A percentile compares a stretch with the other conserved stretches of the same genome.
phyloP scores from a whole-genome alignment of 2,797 vertebrate species.

The Sebastes reedi region DNA sequence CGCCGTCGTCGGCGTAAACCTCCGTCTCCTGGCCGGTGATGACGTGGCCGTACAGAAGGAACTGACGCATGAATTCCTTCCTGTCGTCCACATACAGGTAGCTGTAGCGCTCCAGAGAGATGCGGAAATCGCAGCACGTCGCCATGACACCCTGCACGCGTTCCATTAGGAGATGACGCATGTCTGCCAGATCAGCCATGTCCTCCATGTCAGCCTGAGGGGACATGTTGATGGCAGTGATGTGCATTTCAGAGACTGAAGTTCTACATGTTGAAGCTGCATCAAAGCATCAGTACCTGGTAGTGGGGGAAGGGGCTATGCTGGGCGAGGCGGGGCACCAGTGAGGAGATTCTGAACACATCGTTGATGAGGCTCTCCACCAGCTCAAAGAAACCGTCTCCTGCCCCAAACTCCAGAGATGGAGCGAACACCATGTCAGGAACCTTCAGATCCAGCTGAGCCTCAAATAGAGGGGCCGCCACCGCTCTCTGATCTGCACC shows the following conservation, averaged over 20 bases:
- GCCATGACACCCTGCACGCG: slow-evolving; percentile 71
- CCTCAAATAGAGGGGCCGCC: slow-evolving; percentile 87
- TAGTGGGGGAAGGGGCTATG: slow-evolving; percentile 83
- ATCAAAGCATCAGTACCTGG: slow-evolving; percentile 83
- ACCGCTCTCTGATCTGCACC: slow-evolving; percentile 81
- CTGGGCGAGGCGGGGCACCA: slow-evolving; percentile 86
- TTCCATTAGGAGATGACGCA: slow-evolving; percentile 81
- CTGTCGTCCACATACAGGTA: slow-evolving; percentile 89
- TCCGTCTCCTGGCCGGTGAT: slow-evolving; percentile 82
- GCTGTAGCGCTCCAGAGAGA: slow-evolving; percentile 83
- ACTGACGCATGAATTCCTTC: slow-evolving; percentile 87
- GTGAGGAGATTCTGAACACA: slow-evolving; percentile 85
- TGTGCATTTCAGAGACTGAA: background rate
- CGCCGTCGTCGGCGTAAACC: slow-evolving; percentile 60
- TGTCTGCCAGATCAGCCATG: slow-evolving; percentile 79
- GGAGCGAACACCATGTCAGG: slow-evolving; percentile 91
- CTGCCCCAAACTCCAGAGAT: slow-evolving; percentile 83
- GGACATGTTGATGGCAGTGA: background rate
- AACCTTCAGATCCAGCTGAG: slow-evolving; percentile 84
- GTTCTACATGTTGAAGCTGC: background rate
- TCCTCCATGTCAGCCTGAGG: slow-evolving; percentile 89
- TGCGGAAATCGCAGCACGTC: slow-evolving; percentile 77
- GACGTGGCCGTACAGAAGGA: slow-evolving; percentile 84
- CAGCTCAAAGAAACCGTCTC: slow-evolving; percentile 84
- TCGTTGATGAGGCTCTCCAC: slow-evolving; percentile 86